Conservation (phyloP, 2,888 invertebrate genomes). For the Caradrina kadenii region DNA sequence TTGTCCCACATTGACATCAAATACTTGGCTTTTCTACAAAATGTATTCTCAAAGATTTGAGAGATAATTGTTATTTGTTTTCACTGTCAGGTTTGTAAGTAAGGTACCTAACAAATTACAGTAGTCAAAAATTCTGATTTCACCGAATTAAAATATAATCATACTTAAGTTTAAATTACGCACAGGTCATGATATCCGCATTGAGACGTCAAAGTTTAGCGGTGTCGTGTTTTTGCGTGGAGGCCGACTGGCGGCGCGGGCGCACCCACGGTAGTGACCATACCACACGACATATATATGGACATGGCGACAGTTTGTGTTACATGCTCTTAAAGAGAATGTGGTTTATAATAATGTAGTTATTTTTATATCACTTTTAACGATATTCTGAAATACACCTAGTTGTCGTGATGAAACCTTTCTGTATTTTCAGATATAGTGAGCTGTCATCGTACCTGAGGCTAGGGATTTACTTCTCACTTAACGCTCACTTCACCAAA, state of each 20-base stretch:
- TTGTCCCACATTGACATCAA: neutral
- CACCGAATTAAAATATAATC: conserved; percentile 2
- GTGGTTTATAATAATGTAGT: neutral
- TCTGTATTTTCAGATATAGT: no score
- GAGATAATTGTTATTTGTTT: no score
- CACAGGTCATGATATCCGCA: conserved; percentile 48
- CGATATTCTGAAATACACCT: no score
- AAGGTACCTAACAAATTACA: neutral
- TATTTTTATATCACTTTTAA: neutral
- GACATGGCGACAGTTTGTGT: conserved; percentile 24
- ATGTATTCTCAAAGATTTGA: no score
- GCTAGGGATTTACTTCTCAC: no score
- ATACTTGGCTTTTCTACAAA: no score
- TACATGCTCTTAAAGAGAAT: conserved; percentile 20
- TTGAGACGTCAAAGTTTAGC: conserved; percentile 30
- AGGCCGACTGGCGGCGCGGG: conserved; percentile 42
- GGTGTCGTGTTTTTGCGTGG: conserved; percentile 49
- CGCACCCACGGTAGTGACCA: conserved; percentile 48
- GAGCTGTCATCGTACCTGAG: no score
- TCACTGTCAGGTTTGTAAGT: no score
- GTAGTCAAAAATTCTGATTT: neutral
- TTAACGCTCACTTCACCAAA: no score
- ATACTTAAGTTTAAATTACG: conserved; percentile 11
- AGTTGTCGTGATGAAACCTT: no score
- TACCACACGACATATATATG: conserved; percentile 20